These are phyloP conservation scores for Drosophila yakuba DNA, from an alignment of 1,140 invertebrate genomes.

Conservation along the genomic window DNA sequence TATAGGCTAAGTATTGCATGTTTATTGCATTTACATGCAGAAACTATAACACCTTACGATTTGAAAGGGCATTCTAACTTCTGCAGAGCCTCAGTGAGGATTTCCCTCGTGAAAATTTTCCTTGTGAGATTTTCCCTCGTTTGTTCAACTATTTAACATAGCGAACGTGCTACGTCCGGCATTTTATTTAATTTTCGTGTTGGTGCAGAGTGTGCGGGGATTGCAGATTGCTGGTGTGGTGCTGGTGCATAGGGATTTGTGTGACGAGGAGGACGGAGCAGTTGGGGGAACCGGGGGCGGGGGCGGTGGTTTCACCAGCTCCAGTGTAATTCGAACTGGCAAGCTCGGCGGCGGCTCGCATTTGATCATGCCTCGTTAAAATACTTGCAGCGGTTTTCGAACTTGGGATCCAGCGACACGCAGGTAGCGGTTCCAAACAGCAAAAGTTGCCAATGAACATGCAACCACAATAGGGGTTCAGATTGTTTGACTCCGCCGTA, in stretches of 20 bases:
- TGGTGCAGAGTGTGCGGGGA: constrained; percentile 17
- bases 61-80: constrained; percentile 12
- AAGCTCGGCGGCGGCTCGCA: constrained; percentile 21
- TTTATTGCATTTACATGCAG: too few relatives aligned
- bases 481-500: constrained; percentile 41
- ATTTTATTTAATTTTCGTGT: constrained; percentile 62
- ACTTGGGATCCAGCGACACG: constrained; percentile 16
- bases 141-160: constrained; percentile 40
- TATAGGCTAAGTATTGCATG: too few relatives aligned
- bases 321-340: constrained; percentile 67
- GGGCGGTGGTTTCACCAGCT: constrained; percentile 18
- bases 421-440: not conserved
- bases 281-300: not conserved
- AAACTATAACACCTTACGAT: too few relatives aligned
- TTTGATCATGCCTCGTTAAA: constrained; percentile 50
- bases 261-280: constrained; percentile 16
- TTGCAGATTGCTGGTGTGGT: constrained; percentile 30
- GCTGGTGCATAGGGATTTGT: not conserved
- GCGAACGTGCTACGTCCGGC: constrained; percentile 58
- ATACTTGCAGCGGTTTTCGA: constrained; percentile 37
- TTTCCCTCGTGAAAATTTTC: constrained; percentile 2
- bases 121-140: constrained; percentile 11
- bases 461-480: constrained; percentile 44
- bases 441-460: constrained; percentile 20
- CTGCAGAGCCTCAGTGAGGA: not conserved